Base-by-base conservation (phyloP, 2,797 vertebrate species). In the Smutsia temminckii region DNA sequence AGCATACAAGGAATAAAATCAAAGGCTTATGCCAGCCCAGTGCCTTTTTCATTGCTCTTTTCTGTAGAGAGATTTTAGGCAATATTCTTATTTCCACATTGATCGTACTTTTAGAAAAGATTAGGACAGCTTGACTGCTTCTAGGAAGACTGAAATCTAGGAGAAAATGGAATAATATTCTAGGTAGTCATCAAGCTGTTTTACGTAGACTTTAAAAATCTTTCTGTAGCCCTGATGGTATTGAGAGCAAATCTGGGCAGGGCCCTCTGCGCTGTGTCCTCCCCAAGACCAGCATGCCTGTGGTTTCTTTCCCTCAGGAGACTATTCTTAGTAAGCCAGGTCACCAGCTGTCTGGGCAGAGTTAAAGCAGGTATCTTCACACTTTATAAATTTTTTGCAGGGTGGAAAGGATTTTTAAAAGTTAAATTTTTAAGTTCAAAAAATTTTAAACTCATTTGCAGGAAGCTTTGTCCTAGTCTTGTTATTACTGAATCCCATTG, bases 51-150 rank as follows among this genome's bases (percentile, higher is more conserved):
- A 79, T 85, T 72, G 32, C 78, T 71, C 69, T 71, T 75, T 78
- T 57, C 20, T 53, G 8, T 32, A 55, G 32, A 78, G 37, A 77
- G 66, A 63, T 64, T 83, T 79, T 75, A 79, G 23, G 37, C 20
- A 88, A 61, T 90, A 51, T 40, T 25, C 6, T 91, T 85, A 75
- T 63, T 34, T 71, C 59, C 7, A 86, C 42, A 14, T 40, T 78
- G 81, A 89, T 66, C 77, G 85, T 51, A 72, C 13, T 89, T 88
- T 96, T 57, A 87, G 53, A 85, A 96, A 96, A 93, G 21, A 5
- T 93, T 88, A 93, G 34, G 32, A 46, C 55, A 69, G 46, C 71
- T 69, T 61, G 32, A 66, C 21, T 68, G 74, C 29, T 91, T 93
- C 88, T 23, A 40, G 42, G 20, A 90, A 96, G 63, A 78, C 18